A percentile compares a stretch with the other conserved stretches of the same genome.
Conservation (phyloP, 2,797 vertebrate genomes). For the Mustela erminea region DNA sequence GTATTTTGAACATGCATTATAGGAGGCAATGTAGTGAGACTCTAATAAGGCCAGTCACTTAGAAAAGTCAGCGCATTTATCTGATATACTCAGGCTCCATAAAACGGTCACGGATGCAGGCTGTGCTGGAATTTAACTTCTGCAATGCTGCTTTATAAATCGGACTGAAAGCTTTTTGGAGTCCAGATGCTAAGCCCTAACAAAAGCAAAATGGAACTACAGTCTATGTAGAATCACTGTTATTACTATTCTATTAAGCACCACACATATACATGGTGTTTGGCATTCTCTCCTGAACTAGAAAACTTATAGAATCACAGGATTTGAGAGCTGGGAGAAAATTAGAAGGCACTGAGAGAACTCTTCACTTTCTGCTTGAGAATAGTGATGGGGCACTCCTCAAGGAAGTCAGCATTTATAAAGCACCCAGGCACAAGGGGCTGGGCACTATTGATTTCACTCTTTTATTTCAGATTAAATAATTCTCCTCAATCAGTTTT, state of each 20-base stretch:
- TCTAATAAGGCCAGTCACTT: not conserved
- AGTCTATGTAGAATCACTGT: not conserved
- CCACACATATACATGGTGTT: not conserved
- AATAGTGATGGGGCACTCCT: not conserved
- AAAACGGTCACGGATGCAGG: not conserved
- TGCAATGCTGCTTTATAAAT: not conserved
- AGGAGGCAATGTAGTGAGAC: not conserved
- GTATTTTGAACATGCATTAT: not conserved
- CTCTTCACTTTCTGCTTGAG: not conserved
- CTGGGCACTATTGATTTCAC: not conserved
- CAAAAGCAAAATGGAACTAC: not conserved
- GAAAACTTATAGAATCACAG: not conserved
- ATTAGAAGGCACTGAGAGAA: not conserved
- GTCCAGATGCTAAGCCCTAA: not conserved
- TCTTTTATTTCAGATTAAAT: not conserved
- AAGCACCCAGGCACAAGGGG: not conserved
- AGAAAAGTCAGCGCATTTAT: not conserved
- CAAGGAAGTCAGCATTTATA: not conserved
- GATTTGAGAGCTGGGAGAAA: conserved; percentile 14
- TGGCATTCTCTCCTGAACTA: not conserved
- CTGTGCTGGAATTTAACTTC: not conserved
- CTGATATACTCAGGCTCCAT: not conserved
- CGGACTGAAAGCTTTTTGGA: not conserved
- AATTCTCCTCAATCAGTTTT: not conserved
- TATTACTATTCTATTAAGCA: not conserved